Conservation (phyloP, 1,140 invertebrate genomes). For the Olivierus martensii region DNA sequence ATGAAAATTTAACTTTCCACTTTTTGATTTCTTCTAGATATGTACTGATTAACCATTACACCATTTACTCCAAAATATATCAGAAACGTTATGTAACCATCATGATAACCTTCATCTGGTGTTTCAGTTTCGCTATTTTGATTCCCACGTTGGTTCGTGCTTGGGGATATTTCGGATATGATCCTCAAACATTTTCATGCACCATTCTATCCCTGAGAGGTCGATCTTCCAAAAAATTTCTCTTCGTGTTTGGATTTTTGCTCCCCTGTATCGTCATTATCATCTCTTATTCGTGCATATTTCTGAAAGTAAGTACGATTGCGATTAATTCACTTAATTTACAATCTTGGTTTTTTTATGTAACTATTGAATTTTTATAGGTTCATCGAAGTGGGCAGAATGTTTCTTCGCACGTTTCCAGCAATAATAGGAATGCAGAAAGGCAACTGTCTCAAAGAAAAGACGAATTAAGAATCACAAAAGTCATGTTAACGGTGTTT, state of each 20-base stretch:
- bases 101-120: conserved; percentile 48
- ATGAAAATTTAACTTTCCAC: not conserved
- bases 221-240: conserved; percentile 65
- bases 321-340: not conserved
- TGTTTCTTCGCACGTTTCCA: conserved; percentile 62
- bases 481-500: conserved; percentile 71
- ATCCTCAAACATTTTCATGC: conserved; percentile 28
- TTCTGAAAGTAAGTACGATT: conserved; percentile 5
- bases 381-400: not conserved
- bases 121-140: conserved; percentile 46
- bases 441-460: not conserved
- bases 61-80: conserved; percentile 58
- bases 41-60: conserved; percentile 60
- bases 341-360: not conserved
- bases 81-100: conserved; percentile 30
- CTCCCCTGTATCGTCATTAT: conserved; percentile 68
- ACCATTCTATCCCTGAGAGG: conserved; percentile 41
- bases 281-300: conserved; percentile 43
- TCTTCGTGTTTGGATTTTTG: conserved; percentile 67
- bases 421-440: not conserved
- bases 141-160: conserved; percentile 56
- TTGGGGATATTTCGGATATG: conserved; percentile 66
- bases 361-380: not conserved
- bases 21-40: conserved; percentile 45
- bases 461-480: conserved; percentile 44